Conservation (phyloP, 2,113 vertebrate species). For the Hydropotes inermis region DNA sequence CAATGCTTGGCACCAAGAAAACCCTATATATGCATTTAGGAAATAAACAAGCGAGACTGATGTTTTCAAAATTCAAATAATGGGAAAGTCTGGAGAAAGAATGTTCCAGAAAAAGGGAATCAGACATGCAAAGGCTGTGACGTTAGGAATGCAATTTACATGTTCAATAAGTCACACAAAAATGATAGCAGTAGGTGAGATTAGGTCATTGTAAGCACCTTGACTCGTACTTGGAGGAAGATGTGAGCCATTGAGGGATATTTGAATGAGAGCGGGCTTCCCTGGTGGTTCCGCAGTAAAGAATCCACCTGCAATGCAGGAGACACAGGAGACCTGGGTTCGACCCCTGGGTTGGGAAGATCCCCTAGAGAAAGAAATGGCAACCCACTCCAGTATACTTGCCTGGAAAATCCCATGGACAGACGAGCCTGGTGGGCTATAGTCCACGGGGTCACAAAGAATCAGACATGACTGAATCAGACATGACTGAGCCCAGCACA, state of each 20-base stretch:
- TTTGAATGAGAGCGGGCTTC: not conserved
- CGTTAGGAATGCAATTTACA: not conserved
- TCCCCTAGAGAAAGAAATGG: not conserved
- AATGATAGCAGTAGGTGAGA: not conserved
- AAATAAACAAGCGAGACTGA: not conserved
- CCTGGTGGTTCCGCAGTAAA: accelerated
- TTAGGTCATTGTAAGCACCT: too few species aligned
- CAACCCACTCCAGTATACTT: not conserved
- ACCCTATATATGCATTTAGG: not conserved
- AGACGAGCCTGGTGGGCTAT: not conserved
- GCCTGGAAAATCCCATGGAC: not conserved
- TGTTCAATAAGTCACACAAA: not conserved
- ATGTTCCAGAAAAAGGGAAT: not conserved
- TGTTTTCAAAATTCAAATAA: not conserved
- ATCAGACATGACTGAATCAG: not conserved
- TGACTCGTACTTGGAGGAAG: not conserved
- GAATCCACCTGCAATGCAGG: not conserved
- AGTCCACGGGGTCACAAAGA: not conserved
- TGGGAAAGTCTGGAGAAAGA: not conserved
- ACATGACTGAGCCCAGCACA: not conserved
- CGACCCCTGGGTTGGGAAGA: not conserved
- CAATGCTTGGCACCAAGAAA: not conserved
- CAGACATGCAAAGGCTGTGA: not conserved
- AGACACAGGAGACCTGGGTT: not conserved
- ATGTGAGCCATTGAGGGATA: not conserved